A percentile compares a stretch with the other conserved stretches of the same genome.
phyloP scores from a whole-genome alignment of 2,113 vertebrate genomes.

The Coptodon bakossiorum region DNA sequence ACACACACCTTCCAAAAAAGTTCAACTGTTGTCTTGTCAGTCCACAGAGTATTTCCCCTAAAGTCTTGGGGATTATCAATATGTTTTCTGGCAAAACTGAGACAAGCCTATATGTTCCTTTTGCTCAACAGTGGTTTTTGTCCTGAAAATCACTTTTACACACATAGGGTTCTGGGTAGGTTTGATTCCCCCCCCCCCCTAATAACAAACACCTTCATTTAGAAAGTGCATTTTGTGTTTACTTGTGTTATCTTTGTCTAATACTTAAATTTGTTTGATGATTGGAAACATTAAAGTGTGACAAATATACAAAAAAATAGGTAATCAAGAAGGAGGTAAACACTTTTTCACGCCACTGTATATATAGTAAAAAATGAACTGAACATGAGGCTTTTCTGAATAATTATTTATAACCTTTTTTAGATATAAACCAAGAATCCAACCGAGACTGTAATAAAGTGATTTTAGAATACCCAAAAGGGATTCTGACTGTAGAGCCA shows the following conservation, averaged over 20 bases:
- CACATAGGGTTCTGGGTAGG: not conserved
- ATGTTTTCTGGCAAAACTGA: not conserved
- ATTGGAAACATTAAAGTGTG: not conserved
- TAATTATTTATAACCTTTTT: slow-evolving; percentile 10
- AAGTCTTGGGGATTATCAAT: not conserved
- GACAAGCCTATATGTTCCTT: not conserved
- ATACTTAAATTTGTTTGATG: not conserved
- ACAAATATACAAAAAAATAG: not conserved
- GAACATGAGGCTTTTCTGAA: not conserved
- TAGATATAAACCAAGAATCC: slow-evolving; percentile 8
- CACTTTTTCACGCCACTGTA: not conserved
- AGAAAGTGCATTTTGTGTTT: not conserved
- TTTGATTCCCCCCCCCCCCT: not conserved
- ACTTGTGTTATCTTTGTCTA: not conserved
- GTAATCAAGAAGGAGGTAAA: not conserved
- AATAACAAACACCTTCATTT: not conserved
- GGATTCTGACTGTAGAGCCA: not conserved
- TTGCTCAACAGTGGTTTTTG: not conserved
- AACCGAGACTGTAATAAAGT: not conserved
- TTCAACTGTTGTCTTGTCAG: not conserved
- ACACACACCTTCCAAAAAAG: not conserved
- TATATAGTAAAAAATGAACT: not conserved
- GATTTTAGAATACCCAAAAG: slow-evolving; percentile 7
- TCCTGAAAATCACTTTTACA: not conserved
- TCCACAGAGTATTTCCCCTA: not conserved